Conservation (phyloP, 2,888 invertebrate species). For the Pseudolycoriella hygida region DNA sequence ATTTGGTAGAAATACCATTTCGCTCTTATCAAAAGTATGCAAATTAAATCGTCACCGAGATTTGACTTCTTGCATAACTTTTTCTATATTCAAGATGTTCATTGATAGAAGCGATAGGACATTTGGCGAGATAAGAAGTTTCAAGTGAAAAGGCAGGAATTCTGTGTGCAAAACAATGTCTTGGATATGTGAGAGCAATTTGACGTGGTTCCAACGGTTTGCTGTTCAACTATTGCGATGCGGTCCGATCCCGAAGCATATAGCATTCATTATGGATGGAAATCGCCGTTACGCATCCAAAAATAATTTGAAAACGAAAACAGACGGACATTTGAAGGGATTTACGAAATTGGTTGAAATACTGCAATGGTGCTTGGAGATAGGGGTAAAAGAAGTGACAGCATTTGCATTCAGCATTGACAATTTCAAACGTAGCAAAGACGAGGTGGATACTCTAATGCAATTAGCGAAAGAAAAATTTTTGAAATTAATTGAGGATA, state of each 20-base stretch:
- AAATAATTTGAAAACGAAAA: constrained; percentile 50
- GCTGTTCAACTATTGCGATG: constrained; percentile 57
- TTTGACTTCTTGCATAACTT: no score
- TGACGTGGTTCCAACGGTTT: constrained; percentile 58
- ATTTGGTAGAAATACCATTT: no score
- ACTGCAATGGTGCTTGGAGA: constrained; percentile 65
- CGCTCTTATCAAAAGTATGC: no score
- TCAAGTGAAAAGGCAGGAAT: no score
- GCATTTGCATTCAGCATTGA: constrained; percentile 99
- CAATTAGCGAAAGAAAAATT: constrained; percentile 78
- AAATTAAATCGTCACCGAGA: no score
- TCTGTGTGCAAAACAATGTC: no score
- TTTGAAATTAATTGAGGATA: constrained; percentile 57
- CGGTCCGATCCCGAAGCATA: constrained; percentile 74
- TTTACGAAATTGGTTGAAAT: constrained; percentile 69
- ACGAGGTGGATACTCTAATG: constrained; percentile 83
- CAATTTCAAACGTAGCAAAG: constrained; percentile 82
- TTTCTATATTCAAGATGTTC: no score
- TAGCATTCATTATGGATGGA: constrained; percentile 98
- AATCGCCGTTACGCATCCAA: constrained; percentile 85
- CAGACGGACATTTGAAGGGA: constrained; percentile 69
- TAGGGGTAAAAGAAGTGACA: constrained; percentile 87
- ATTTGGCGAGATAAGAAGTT: no score
- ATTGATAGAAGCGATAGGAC: no score
- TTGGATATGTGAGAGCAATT: constrained; percentile 61